Conservation (phyloP, 2,888 invertebrate species). For the Atherix ibis region DNA sequence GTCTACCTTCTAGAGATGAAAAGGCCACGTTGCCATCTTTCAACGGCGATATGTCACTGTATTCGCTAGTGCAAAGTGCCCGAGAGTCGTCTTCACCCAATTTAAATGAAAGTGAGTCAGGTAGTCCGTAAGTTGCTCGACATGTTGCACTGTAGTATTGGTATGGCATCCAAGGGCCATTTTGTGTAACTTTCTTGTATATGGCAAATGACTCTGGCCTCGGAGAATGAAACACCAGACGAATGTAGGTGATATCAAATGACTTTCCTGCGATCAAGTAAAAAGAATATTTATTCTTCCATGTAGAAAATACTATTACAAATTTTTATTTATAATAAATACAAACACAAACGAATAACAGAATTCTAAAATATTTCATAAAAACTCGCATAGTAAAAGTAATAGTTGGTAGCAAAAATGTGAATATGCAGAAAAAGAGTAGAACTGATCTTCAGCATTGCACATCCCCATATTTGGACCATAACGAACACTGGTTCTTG, state of each 20-base stretch:
- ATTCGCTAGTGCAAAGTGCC: constrained; percentile 96
- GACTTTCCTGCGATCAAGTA: constrained; percentile 60
- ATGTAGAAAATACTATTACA: no score
- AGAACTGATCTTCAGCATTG: no score
- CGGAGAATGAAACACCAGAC: constrained; percentile 86
- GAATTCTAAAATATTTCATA: no score
- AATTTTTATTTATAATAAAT: no score
- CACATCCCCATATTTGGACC: no score
- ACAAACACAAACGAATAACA: no score
- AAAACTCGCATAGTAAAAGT: no score
- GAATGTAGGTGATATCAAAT: constrained; percentile 92
- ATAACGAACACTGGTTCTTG: no score
- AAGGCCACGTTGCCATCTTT: constrained; percentile 90
- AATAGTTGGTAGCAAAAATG: no score
- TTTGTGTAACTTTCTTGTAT: constrained; percentile 66
- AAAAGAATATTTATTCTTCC: no score
- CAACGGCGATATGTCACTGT: constrained; percentile 91
- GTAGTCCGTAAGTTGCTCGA: constrained; percentile 74
- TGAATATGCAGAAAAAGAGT: no score
- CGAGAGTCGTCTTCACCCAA: constrained; percentile 70
- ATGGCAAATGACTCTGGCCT: constrained; percentile 95
- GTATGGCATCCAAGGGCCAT: constrained; percentile 73
- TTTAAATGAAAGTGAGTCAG: constrained; percentile 55
- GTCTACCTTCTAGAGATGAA: constrained; percentile 86
- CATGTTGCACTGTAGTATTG: constrained; percentile 90